A percentile compares a stretch with the other conserved stretches of the same genome.
Conservation (phyloP, 2,797 vertebrate species). For the Kryptolebias ocellatus region DNA sequence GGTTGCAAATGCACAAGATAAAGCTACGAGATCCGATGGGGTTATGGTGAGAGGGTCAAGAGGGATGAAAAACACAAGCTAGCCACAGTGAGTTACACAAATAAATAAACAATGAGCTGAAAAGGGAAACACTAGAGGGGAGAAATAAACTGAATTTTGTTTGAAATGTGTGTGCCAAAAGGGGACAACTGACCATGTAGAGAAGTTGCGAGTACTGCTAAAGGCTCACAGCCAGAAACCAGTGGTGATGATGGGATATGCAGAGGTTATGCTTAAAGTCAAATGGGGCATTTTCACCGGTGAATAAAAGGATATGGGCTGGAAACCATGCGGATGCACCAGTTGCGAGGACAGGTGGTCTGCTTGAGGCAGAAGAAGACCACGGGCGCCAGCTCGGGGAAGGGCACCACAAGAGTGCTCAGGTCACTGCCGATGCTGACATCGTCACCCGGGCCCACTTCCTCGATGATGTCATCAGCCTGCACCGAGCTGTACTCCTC, state of each 20-base stretch:
- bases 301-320: slow-evolving; percentile 95
- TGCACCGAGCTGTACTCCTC: slow-evolving; percentile 76
- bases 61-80: slow-evolving; percentile 25
- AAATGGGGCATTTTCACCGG: not conserved
- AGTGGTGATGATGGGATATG: not conserved
- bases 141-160: not conserved
- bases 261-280: slow-evolving; percentile 8
- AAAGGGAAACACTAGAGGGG: not conserved
- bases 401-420: slow-evolving; percentile 86
- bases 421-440: slow-evolving; percentile 80
- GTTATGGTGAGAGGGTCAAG: slow-evolving; percentile 6
- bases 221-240: no score
- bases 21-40: slow-evolving; percentile 20
- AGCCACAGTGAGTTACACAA: not conserved
- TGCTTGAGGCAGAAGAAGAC: slow-evolving; percentile 99
- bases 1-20: slow-evolving; percentile 30
- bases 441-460: slow-evolving; percentile 76
- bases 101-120: not conserved
- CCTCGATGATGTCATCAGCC: slow-evolving; percentile 82
- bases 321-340: slow-evolving; percentile 99
- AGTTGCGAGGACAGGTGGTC: slow-evolving; percentile 96
- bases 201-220: no score
- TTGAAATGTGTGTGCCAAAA: not conserved
- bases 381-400: slow-evolving; percentile 93
- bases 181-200: not conserved